phyloP scores from a whole-genome alignment of 1,140 invertebrate genomes.

The Limonius californicus region DNA sequence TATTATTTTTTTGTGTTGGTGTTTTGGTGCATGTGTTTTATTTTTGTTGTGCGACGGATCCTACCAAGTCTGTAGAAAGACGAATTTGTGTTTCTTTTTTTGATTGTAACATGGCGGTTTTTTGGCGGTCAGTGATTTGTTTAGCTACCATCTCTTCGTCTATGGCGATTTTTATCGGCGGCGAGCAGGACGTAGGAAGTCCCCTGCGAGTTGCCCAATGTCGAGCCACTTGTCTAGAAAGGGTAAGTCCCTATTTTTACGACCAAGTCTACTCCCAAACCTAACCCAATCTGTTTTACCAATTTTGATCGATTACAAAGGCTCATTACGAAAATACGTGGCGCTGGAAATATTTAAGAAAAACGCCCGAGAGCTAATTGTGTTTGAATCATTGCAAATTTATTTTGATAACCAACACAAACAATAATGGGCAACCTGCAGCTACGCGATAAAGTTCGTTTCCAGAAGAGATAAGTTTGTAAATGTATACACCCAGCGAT shows the following conservation, averaged over 20 bases:
- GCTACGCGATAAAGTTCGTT: background rate
- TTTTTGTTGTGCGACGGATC: constrained; percentile 10
- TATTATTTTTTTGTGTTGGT: constrained; percentile 7
- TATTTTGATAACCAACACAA: background rate
- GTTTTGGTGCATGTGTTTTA: constrained; percentile 16
- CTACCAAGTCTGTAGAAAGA: background rate
- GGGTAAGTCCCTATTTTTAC: constrained; percentile 51
- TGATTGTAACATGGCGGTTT: constrained; percentile 32
- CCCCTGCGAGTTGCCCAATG: constrained; percentile 64
- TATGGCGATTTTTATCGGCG: constrained; percentile 43
- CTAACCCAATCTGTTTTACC: too few relatives aligned
- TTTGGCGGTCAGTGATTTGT: constrained; percentile 32
- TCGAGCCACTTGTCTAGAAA: constrained; percentile 62
- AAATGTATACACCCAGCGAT: background rate
- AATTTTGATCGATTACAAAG: background rate
- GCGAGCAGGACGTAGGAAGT: constrained; percentile 59
- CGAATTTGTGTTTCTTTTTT: constrained; percentile 22
- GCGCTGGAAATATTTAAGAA: too few relatives aligned
- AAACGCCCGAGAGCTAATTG: too few relatives aligned
- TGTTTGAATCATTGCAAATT: constrained; percentile 3
- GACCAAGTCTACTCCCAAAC: too few relatives aligned
- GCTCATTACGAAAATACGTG: background rate
- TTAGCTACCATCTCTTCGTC: constrained; percentile 35
- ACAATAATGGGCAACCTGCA: background rate
- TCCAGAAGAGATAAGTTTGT: background rate